Base-by-base conservation (phyloP, 1,140 invertebrate species). In the Procambarus virginalis region DNA sequence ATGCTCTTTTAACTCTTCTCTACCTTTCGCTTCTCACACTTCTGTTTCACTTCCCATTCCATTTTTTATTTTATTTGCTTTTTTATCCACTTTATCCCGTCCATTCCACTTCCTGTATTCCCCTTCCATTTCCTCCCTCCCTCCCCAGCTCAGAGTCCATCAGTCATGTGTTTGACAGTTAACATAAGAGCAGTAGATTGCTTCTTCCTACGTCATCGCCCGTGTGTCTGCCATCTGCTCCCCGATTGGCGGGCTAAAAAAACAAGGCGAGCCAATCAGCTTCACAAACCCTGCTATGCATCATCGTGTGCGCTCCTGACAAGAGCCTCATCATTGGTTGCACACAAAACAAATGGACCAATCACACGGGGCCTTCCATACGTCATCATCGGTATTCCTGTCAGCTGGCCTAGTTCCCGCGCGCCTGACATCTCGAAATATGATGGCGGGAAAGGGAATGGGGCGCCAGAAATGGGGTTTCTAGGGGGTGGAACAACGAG, bases 361-460 rank as follows among this genome's bases (percentile, higher is more conserved):
- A 86, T 86, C 84, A 85, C 70, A 64, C 12, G 60, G 2, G 22
- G n/a, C 75, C 70, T 86, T 86, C 84, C 84, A 86, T 86, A 76
- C 84, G 84, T 86, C 84, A 86, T 86, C 85, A 82, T 86, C 84
- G 70, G 80, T 91, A 84, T 92, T 60, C 90, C 49, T 73, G 84
- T 90, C 91, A 92, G 84, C 83, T 91, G 87, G 76, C 78, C 58
- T 68, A 64, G 70, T 91, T 86, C 78, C 84, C 86, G 77, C 34
- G 77, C 64, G 34, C 68, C 73, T 76, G 82, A 84, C 87, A 77
- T n/a, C 46, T 75, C 68, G 68, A 82, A 77, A 64, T 77, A 83
- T 49, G 81, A 20, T 60, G 51, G 48, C 14, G n/a, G 51, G 48
- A 45, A 78, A 20, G 46, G 81, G 73, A 83, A 84, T 60, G 79